Conservation (phyloP, 2,888 invertebrate genomes). For the Eilema depressum region DNA sequence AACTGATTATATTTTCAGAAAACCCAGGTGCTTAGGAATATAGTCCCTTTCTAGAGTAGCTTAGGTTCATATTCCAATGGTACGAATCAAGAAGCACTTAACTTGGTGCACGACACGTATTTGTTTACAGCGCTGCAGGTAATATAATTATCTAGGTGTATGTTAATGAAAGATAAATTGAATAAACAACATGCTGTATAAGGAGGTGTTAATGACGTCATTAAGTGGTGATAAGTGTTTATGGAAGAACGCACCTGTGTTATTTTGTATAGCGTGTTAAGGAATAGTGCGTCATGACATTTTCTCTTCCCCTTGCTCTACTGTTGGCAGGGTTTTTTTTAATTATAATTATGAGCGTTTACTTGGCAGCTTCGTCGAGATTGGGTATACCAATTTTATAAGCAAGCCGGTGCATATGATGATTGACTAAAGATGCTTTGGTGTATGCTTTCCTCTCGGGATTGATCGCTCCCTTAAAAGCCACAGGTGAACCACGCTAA, state of each 20-base stretch:
- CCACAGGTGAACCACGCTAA: too few species aligned
- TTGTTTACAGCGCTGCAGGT: constrained; percentile 12
- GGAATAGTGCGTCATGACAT: background rate
- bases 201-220: constrained; percentile 3
- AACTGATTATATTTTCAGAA: constrained; percentile 1
- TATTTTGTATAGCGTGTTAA: background rate
- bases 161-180: constrained; percentile 11
- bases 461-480: too few species aligned
- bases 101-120: background rate
- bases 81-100: background rate
- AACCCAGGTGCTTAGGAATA: background rate
- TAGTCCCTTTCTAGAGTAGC: background rate
- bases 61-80: background rate
- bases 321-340: too few species aligned
- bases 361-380: too few species aligned
- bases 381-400: too few species aligned
- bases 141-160: constrained; percentile 7
- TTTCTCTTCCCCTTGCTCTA: background rate
- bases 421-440: too few species aligned
- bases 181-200: constrained; percentile 8
- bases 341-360: too few species aligned
- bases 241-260: background rate
- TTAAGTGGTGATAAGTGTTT: background rate
- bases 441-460: too few species aligned
- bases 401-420: too few species aligned